These are phyloP conservation scores for Myiotriccus ornatus DNA, from an alignment of 2,797 vertebrate genomes.

Conservation along the genomic window DNA sequence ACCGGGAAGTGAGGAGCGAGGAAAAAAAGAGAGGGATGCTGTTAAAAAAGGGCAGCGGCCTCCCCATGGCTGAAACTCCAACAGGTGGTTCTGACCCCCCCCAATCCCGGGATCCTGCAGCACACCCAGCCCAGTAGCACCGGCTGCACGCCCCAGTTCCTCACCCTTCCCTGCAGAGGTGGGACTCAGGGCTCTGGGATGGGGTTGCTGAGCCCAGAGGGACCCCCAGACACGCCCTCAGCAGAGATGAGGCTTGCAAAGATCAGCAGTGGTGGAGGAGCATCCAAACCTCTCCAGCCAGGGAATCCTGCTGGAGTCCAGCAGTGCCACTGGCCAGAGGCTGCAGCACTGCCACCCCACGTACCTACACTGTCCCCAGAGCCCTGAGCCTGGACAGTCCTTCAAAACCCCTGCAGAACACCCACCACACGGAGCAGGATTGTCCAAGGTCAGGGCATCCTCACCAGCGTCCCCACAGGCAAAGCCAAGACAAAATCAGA, in stretches of 20 bases:
- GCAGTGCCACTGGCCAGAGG: neutral
- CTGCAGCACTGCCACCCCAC: neutral
- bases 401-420: neutral
- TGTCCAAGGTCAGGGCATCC: neutral
- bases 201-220: rapidly evolving
- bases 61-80: constrained; percentile 30
- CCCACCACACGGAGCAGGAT: rapidly evolving
- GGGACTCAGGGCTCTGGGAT: neutral
- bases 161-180: neutral
- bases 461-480: rapidly evolving
- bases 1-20: neutral
- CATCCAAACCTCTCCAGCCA: rapidly evolving
- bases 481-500: neutral
- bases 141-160: neutral
- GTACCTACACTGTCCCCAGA: neutral
- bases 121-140: rapidly evolving
- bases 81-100: constrained; percentile 49
- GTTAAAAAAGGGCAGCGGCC: constrained; percentile 42
- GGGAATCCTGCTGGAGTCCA: neutral
- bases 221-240: rapidly evolving
- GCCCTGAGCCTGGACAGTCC: neutral
- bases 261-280: rapidly evolving
- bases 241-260: rapidly evolving
- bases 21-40: constrained; percentile 35
- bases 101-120: rapidly evolving